Conservation (phyloP, 2,113 vertebrate genomes). For the Coracopsis vasa region DNA sequence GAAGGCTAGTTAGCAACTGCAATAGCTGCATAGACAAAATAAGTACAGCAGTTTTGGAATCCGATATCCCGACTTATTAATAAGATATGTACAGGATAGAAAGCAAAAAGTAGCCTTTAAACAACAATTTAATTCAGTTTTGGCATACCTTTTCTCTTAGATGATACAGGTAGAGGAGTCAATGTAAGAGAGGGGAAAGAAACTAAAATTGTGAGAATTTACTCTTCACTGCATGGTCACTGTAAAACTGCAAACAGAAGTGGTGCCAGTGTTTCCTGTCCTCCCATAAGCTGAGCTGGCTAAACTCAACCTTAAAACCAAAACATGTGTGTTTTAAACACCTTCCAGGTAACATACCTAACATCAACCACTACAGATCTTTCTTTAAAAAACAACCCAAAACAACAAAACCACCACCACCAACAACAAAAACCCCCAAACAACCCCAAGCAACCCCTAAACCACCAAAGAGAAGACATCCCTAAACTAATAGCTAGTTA, state of each 20-base stretch:
- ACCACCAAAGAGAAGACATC: background rate
- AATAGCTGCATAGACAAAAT: background rate
- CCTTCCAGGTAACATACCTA: accelerated
- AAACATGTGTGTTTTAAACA: background rate
- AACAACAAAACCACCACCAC: background rate
- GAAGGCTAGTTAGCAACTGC: background rate
- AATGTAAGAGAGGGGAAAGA: background rate
- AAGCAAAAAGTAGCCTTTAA: background rate
- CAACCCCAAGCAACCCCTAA: background rate
- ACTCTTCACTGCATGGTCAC: background rate
- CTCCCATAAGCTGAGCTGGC: background rate
- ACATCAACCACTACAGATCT: background rate
- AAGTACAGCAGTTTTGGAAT: background rate
- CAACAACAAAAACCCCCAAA: background rate
- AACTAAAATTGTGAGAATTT: background rate
- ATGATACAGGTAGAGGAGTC: background rate
- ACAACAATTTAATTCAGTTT: background rate
- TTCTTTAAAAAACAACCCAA: background rate
- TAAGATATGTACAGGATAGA: background rate
- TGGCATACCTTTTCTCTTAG: background rate
- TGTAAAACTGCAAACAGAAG: background rate
- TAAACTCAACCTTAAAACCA: background rate
- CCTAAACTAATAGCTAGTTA: background rate
- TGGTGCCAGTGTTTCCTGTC: background rate
- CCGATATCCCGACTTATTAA: background rate